These are phyloP conservation scores for Rotaria magnacalcarata DNA, from an alignment of 2,888 invertebrate genomes.

Conservation along the genomic window DNA sequence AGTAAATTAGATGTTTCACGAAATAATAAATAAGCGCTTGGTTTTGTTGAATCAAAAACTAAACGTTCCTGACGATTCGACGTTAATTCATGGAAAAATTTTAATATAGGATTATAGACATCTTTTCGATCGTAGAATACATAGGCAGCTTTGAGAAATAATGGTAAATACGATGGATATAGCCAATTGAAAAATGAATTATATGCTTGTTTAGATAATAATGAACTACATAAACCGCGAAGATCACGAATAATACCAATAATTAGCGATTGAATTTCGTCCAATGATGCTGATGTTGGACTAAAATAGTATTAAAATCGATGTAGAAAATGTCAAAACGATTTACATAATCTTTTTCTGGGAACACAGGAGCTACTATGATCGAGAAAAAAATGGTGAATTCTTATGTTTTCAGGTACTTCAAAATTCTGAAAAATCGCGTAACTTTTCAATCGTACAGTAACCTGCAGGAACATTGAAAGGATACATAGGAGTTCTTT, in stretches of 20 bases:
- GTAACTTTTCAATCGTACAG: too few species aligned
- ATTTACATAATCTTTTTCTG: too few species aligned
- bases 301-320: background rate
- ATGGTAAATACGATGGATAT: slow-evolving; percentile 78
- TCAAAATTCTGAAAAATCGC: too few species aligned
- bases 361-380: too few species aligned
- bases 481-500: too few species aligned
- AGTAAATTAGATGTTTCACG: slow-evolving; percentile 92
- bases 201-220: slow-evolving; percentile 89
- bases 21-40: slow-evolving; percentile 91
- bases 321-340: background rate
- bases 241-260: slow-evolving; percentile 90
- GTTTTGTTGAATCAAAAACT: slow-evolving; percentile 94
- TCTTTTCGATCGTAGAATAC: slow-evolving; percentile 87
- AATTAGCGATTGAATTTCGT: slow-evolving; percentile 61
- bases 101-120: slow-evolving; percentile 83
- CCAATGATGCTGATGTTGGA: slow-evolving; percentile 15
- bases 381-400: too few species aligned
- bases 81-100: slow-evolving; percentile 87
- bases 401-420: too few species aligned
- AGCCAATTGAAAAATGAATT: slow-evolving; percentile 99
- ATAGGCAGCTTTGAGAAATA: slow-evolving; percentile 82
- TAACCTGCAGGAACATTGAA: too few species aligned
- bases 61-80: slow-evolving; percentile 92
- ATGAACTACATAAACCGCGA: slow-evolving; percentile 85